A percentile compares a stretch with the other conserved stretches of the same genome.
Conservation (phyloP, 2,888 invertebrate genomes). For the Drosophila helvetica region DNA sequence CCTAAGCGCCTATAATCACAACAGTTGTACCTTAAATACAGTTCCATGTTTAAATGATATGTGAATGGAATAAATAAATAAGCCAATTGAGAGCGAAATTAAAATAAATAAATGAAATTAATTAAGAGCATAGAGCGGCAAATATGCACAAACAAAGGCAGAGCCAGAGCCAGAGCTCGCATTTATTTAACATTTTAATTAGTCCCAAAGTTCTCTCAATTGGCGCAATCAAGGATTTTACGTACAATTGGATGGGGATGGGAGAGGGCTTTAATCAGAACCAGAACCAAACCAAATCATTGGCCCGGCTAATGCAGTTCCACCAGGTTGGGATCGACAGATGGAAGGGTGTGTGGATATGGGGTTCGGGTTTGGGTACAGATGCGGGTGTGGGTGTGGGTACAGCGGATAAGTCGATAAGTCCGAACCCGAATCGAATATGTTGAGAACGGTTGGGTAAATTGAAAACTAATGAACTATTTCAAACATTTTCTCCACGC, state of each 20-base stretch:
- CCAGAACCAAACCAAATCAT: slow-evolving; percentile 25
- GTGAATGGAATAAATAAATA: slow-evolving; percentile 20
- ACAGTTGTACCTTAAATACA: slow-evolving; percentile 17
- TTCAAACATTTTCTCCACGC: slow-evolving; percentile 51
- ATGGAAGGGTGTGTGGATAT: slow-evolving; percentile 7
- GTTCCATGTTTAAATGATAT: slow-evolving; percentile 41
- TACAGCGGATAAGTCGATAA: not conserved
- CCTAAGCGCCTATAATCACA: slow-evolving; percentile 5
- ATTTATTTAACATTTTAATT: slow-evolving; percentile 54
- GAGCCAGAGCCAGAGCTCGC: not conserved
- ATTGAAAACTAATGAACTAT: slow-evolving; percentile 55
- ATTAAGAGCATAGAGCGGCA: slow-evolving; percentile 32
- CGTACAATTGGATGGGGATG: slow-evolving; percentile 17
- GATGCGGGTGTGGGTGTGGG: slow-evolving; percentile 4
- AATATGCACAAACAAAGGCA: slow-evolving; percentile 26
- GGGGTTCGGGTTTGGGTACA: slow-evolving; percentile 8
- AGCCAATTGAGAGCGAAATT: slow-evolving; percentile 16
- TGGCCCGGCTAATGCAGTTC: slow-evolving; percentile 28
- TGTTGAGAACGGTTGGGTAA: slow-evolving; percentile 34
- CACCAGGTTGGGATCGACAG: slow-evolving; percentile 14
- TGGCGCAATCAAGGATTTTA: slow-evolving; percentile 41
- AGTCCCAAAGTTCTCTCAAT: slow-evolving; percentile 43
- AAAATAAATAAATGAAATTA: slow-evolving; percentile 39
- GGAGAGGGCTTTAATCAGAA: slow-evolving; percentile 11
- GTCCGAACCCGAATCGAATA: slow-evolving; percentile 24